phyloP scores from a whole-genome alignment of 2,113 vertebrate species.

The Fulmarus glacialis region DNA sequence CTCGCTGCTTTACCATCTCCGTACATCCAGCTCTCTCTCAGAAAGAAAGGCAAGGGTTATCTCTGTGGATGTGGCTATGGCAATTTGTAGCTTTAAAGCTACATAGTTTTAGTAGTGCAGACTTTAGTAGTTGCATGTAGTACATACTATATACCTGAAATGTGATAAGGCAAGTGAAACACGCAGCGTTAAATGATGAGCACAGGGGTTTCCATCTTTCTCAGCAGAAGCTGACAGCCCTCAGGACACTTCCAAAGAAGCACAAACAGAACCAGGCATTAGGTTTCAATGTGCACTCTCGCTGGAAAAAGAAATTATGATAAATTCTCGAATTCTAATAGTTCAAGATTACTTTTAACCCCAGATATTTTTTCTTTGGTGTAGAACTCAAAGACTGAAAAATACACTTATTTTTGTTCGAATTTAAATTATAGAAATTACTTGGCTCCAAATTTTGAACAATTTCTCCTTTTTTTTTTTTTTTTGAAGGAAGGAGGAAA shows the following conservation, averaged over 20 bases:
- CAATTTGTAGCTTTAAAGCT: background rate
- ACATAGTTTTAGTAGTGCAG: background rate
- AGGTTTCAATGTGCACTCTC: background rate
- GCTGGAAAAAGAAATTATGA: background rate
- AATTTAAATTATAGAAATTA: background rate
- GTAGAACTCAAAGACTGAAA: background rate
- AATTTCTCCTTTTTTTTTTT: background rate
- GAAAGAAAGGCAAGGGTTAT: background rate
- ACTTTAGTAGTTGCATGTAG: background rate
- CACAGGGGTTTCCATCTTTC: background rate
- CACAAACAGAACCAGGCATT: background rate
- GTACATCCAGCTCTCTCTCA: rapidly evolving
- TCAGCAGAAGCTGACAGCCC: background rate
- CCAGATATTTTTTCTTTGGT: background rate
- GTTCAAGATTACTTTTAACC: background rate
- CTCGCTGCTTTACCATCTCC: background rate
- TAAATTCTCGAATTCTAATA: background rate
- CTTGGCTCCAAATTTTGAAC: background rate
- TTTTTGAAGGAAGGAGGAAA: background rate
- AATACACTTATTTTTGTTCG: background rate
- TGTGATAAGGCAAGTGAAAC: background rate
- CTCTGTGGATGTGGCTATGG: background rate
- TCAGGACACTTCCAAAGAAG: background rate
- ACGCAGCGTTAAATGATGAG: rapidly evolving
- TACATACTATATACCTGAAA: background rate